phyloP scores from a whole-genome alignment of 2,113 vertebrate species.

The Leucopsar rothschildi region DNA sequence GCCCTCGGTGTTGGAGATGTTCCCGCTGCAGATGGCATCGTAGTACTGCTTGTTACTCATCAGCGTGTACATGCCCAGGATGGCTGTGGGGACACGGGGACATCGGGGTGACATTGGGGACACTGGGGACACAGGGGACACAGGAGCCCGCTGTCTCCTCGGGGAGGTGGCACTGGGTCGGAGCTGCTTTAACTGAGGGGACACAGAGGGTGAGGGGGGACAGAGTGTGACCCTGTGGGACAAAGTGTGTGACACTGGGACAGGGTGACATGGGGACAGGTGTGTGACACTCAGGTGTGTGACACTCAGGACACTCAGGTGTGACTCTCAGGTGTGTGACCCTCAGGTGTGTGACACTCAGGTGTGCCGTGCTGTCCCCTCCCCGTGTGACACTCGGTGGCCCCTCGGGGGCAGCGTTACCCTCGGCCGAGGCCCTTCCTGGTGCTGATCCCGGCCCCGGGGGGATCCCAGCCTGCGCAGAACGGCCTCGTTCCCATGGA shows the following conservation, averaged over 20 bases:
- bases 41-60: slow-evolving; percentile 99
- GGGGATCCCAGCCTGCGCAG: background rate
- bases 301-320: background rate
- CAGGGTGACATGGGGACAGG: background rate
- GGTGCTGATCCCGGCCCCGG: background rate
- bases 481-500: background rate
- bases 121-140: background rate
- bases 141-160: background rate
- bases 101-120: background rate
- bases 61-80: slow-evolving; percentile 96
- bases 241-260: background rate
- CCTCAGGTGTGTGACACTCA: too few relatives aligned
- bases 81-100: slow-evolving; percentile 11
- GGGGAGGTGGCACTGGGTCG: background rate
- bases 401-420: background rate
- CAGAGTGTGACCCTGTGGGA: background rate
- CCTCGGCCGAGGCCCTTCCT: background rate
- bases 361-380: background rate
- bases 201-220: background rate
- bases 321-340: background rate
- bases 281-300: background rate
- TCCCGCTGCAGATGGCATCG: slow-evolving; percentile 88
- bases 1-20: slow-evolving; percentile 92
- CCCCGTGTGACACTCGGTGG: background rate
- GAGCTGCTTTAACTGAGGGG: background rate